Conservation (phyloP, 2,888 invertebrate species). For the Bruchidius siliquastri region DNA sequence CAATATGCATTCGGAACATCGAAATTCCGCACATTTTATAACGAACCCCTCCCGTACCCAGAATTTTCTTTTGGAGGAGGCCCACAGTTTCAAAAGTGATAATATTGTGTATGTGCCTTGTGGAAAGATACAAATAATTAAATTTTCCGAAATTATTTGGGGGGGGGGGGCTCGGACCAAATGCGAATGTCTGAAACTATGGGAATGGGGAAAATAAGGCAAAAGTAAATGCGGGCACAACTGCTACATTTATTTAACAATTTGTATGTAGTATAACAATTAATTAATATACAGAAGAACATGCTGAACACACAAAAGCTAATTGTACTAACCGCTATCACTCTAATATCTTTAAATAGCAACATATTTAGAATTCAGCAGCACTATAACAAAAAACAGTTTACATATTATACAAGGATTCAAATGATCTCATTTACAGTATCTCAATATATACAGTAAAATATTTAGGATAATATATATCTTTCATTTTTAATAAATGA, state of each 20-base stretch:
- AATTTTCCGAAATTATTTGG: too few relatives aligned
- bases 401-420: neutral
- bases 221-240: slow-evolving; percentile 32
- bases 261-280: slow-evolving; percentile 46
- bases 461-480: neutral
- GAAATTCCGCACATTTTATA: too few relatives aligned
- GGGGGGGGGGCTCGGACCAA: too few relatives aligned
- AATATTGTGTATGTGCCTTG: too few relatives aligned
- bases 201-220: neutral
- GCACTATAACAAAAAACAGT: neutral
- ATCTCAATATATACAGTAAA: neutral
- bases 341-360: neutral
- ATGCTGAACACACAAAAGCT: slow-evolving; percentile 47
- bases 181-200: neutral
- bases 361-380: slow-evolving; percentile 24
- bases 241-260: slow-evolving; percentile 51
- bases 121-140: too few relatives aligned
- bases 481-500: neutral
- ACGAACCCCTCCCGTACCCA: too few relatives aligned
- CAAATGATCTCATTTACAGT: neutral
- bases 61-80: too few relatives aligned
- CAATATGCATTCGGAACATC: too few relatives aligned
- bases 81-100: too few relatives aligned
- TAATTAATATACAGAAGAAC: slow-evolving; percentile 47
- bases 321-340: slow-evolving; percentile 24